phyloP scores from a whole-genome alignment of 1,140 invertebrate genomes.

The Drosophila yakuba region DNA sequence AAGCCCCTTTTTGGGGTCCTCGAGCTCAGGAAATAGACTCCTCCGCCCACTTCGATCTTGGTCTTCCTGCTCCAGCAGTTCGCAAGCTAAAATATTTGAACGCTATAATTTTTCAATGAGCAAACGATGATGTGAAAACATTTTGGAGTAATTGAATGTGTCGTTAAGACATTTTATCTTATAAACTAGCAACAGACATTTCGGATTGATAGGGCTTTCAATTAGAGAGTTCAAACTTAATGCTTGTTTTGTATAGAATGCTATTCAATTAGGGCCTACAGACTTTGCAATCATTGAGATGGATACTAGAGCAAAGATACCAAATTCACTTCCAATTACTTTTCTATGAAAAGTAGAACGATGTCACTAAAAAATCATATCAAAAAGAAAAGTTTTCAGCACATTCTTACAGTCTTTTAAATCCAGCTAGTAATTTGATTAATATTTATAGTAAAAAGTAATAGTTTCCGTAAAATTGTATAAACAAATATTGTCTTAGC shows the following conservation, averaged over 20 bases:
- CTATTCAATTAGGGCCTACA: neutral
- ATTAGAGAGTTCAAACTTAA: neutral
- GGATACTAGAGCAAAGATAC: too few relatives aligned
- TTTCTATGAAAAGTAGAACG: too few relatives aligned
- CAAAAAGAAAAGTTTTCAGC: too few relatives aligned
- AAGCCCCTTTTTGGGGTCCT: slow-evolving; percentile 15
- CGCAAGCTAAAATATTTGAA: slow-evolving; percentile 21
- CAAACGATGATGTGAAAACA: slow-evolving; percentile 38
- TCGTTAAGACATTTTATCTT: slow-evolving; percentile 26
- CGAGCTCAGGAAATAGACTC: slow-evolving; percentile 19
- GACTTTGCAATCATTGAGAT: neutral
- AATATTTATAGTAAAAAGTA: too few relatives aligned
- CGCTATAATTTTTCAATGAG: slow-evolving; percentile 12
- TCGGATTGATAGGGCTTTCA: neutral
- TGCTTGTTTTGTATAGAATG: neutral
- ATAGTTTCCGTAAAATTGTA: too few relatives aligned
- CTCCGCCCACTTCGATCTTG: slow-evolving; percentile 26
- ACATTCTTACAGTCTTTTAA: too few relatives aligned
- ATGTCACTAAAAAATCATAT: too few relatives aligned
- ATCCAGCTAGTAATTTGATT: too few relatives aligned
- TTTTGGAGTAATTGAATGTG: slow-evolving; percentile 39
- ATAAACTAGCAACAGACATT: neutral
- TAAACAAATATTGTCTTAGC: too few relatives aligned
- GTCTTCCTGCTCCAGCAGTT: slow-evolving; percentile 9
- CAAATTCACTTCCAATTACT: too few relatives aligned